phyloP scores from a whole-genome alignment of 1,140 invertebrate species.

The Drosophila sturtevanti region DNA sequence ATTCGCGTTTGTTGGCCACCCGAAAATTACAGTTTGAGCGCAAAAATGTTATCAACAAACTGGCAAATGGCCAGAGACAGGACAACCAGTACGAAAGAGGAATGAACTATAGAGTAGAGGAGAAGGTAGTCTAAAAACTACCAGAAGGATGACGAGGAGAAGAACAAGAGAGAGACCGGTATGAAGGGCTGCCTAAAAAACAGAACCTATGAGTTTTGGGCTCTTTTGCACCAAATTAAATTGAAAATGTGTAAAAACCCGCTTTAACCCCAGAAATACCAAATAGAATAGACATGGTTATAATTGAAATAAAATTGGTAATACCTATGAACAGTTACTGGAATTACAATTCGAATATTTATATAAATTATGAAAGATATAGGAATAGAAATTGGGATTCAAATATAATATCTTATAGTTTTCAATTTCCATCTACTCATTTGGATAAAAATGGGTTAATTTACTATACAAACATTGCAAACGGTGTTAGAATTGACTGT shows the following conservation, averaged over 20 bases:
- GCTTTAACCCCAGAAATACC: slow-evolving; percentile 44
- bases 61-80: slow-evolving; percentile 38
- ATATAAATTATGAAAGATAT: background rate
- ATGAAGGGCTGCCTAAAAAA: slow-evolving; percentile 31
- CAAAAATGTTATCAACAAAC: slow-evolving; percentile 52
- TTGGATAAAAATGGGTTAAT: slow-evolving; percentile 55
- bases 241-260: slow-evolving; percentile 53
- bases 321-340: background rate
- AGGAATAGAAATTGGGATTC: background rate
- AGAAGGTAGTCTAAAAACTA: background rate
- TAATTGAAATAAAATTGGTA: background rate
- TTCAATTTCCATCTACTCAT: background rate
- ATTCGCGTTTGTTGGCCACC: slow-evolving; percentile 46
- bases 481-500: slow-evolving; percentile 12
- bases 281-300: background rate
- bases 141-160: background rate
- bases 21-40: slow-evolving; percentile 63
- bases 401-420: too few relatives aligned
- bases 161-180: slow-evolving; percentile 3
- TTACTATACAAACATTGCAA: slow-evolving; percentile 6
- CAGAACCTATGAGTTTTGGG: slow-evolving; percentile 48
- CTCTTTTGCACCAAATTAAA: slow-evolving; percentile 48
- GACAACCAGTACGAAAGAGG: background rate
- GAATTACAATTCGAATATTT: background rate
- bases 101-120: slow-evolving; percentile 36